Evolutionary conservation across 2,113 vertebrate genomes (phyloP), one percentile per base, ranked within the genome.

Genomic region (Centrocercus urophasianus): DNA sequence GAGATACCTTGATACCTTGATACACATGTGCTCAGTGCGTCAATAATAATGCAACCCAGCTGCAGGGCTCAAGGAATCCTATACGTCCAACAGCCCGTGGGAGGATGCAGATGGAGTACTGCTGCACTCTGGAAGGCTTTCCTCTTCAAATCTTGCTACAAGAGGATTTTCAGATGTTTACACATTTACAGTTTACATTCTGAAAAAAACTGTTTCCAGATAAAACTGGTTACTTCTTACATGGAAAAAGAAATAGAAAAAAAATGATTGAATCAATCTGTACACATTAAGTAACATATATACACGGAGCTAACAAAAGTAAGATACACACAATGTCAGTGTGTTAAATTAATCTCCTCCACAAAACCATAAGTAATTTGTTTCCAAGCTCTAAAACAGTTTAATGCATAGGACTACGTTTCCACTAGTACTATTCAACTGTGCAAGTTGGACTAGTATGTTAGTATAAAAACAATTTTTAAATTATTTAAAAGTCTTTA

Each of bases 111-210:
- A 74, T 77, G 59, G 34, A 17, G 95, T 12, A 65, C 11, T 75
- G 38, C 79, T 74, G 54, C 67, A 80, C 57, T 57, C 75, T 19
- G 19, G 16, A 61, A 48, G 13, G 56, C 43, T 85, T 80, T 52
- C 42, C 13, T 87, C 91, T 94, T 88, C 67, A 90, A 93, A 79
- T 85, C 83, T 94, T 25, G 45, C 43, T 45, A 56, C 40, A 73
- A 64, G 45, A 80, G 40, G 59, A 66, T 86, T 96, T 96, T 93
- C 67, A 89, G 94, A 89, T 38, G 65, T 90, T 95, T 89, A 38
- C 72, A 90, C 6, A 38, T 38, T 38, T 38, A 38, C 36, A 38
- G 36, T 38, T 38, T 38, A 47, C 64, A 50, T 69, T 88, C 66
- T 77, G 72, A 38, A 34, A 89, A 83, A 91, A 95, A 84, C 1